Evolutionary conservation across 2,113 vertebrate species (phyloP).

Genomic region (Spilogale gracilis): DNA sequence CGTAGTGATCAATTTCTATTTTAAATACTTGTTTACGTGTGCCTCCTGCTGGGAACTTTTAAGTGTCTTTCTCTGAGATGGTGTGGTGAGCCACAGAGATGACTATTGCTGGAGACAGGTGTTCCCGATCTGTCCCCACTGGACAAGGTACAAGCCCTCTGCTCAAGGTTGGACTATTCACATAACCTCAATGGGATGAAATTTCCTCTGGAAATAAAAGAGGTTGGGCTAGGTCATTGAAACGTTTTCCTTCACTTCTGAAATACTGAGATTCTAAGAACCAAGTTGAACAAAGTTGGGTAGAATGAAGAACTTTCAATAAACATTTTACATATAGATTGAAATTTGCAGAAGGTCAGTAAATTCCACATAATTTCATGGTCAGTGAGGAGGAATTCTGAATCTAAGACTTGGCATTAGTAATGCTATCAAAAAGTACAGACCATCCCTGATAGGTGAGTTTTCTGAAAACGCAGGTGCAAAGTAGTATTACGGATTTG

Average conservation of each 20-base stretch:
- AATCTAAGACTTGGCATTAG: background rate
- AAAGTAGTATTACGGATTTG: background rate
- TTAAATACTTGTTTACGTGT: background rate
- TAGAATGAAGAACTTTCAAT: background rate
- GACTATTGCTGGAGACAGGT: background rate
- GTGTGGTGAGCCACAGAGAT: background rate
- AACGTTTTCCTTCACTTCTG: background rate
- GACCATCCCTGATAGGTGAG: background rate
- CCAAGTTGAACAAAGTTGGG: background rate
- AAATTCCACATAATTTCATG: background rate
- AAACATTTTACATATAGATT: constrained; percentile 15
- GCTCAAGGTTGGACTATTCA: background rate
- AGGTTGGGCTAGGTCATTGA: background rate
- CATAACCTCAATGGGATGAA: background rate
- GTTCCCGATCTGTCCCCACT: background rate
- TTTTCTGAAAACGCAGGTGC: constrained; percentile 14
- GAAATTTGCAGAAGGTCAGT: background rate
- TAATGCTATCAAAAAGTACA: background rate
- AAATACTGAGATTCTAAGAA: constrained; percentile 29
- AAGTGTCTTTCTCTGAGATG: background rate
- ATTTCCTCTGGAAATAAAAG: constrained; percentile 26
- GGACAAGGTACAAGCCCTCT: background rate
- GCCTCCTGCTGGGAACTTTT: background rate
- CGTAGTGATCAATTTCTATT: background rate
- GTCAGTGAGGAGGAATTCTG: constrained; percentile 39